These are phyloP conservation scores for Hycleus phaleratus DNA, from an alignment of 1,140 invertebrate genomes.

Conservation along the genomic window DNA sequence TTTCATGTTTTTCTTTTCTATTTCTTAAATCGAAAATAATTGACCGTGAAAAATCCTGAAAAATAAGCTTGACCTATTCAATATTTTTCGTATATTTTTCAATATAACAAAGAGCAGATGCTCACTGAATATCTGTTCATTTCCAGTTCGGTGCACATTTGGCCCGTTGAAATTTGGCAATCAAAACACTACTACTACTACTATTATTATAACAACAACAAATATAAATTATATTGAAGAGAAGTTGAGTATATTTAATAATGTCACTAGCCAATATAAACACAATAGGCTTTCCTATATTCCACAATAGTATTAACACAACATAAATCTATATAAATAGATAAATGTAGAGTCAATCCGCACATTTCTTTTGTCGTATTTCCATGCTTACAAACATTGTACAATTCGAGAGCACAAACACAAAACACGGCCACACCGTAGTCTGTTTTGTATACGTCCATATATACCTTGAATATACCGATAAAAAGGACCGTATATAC, in stretches of 20 bases:
- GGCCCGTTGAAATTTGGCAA: constrained; percentile 27
- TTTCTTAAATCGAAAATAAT: constrained; percentile 14
- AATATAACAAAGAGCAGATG: constrained; percentile 19
- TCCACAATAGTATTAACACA: constrained; percentile 32
- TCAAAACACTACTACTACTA: constrained; percentile 16
- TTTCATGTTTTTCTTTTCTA: neutral
- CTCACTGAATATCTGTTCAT: constrained; percentile 18
- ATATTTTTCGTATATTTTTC: too few relatives aligned
- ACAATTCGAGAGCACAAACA: constrained; percentile 29
- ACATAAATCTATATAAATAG: constrained; percentile 34
- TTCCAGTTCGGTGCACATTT: constrained; percentile 18
- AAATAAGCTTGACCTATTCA: constrained; percentile 1
- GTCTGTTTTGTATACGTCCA: too few relatives aligned
- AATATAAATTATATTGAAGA: constrained; percentile 25
- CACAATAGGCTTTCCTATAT: constrained; percentile 30
- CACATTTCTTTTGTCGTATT: constrained; percentile 21
- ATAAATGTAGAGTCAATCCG: constrained; percentile 26
- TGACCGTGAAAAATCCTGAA: constrained; percentile 10
- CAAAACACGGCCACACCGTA: constrained; percentile 21
- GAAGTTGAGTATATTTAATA: constrained; percentile 25
- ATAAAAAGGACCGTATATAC: constrained; percentile 3
- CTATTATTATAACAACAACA: too few relatives aligned
- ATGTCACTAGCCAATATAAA: constrained; percentile 34
- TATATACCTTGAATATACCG: constrained; percentile 9
- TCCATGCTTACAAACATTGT: constrained; percentile 26